Conservation (phyloP, 1,140 invertebrate species). For the Trigoniulus corallinus region DNA sequence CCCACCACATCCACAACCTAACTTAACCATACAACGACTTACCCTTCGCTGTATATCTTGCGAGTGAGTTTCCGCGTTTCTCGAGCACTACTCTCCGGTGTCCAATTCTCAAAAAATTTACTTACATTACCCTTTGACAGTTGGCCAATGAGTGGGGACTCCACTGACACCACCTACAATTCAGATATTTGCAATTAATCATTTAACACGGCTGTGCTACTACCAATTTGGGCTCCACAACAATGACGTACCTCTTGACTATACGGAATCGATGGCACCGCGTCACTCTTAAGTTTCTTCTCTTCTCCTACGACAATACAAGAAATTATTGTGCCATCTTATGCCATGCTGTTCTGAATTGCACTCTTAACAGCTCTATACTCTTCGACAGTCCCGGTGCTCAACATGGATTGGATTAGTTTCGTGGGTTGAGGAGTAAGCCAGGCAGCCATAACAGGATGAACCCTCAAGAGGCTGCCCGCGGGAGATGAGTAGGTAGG, state of each 20-base stretch:
- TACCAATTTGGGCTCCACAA: neutral
- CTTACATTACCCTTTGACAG: neutral
- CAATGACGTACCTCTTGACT: neutral
- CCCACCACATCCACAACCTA: neutral
- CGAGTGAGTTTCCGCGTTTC: conserved; percentile 9
- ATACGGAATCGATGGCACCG: neutral
- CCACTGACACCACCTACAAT: too few relatives aligned
- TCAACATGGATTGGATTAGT: too few relatives aligned
- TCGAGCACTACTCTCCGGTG: conserved; percentile 1
- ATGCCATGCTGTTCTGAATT: too few relatives aligned
- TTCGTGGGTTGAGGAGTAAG: too few relatives aligned
- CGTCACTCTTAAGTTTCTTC: neutral
- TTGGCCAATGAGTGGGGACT: too few relatives aligned
- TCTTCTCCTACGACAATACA: neutral
- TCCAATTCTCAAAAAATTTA: neutral
- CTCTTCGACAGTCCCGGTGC: too few relatives aligned
- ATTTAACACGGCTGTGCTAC: too few relatives aligned
- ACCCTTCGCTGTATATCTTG: conserved; percentile 8
- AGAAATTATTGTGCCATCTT: neutral
- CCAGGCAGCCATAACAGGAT: too few relatives aligned
- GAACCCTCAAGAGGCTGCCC: too few relatives aligned
- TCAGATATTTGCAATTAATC: too few relatives aligned
- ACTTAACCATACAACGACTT: neutral
- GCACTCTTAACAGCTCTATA: too few relatives aligned
- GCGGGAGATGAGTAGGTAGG: too few relatives aligned